phyloP scores from a whole-genome alignment of 2,797 vertebrate genomes.

The Crypturellus tataupa region DNA sequence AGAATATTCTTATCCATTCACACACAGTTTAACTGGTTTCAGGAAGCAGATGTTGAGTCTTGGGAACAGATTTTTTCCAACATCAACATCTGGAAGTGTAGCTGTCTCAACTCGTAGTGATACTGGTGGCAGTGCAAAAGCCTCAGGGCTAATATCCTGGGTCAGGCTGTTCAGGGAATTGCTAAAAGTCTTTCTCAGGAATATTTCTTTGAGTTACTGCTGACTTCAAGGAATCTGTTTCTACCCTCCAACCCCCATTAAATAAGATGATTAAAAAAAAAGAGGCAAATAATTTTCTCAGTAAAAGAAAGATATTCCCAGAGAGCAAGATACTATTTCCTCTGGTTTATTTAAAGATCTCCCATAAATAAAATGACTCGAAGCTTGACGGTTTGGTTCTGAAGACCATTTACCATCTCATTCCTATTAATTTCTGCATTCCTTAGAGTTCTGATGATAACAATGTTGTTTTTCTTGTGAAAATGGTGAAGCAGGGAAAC shows the following conservation, averaged over 20 bases:
- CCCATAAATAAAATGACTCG: constrained; percentile 53
- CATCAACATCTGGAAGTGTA: constrained; percentile 61
- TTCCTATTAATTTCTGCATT: constrained; percentile 33
- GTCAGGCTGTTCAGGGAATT: constrained; percentile 66
- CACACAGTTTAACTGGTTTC: constrained; percentile 23
- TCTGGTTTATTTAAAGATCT: constrained; percentile 58
- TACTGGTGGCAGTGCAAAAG: constrained; percentile 42
- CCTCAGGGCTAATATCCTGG: constrained; percentile 56
- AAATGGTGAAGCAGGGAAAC: not conserved
- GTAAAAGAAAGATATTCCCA: constrained; percentile 60
- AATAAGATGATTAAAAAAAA: constrained; percentile 15
- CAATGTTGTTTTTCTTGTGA: not conserved
- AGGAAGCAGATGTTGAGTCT: constrained; percentile 47
- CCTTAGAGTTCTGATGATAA: not conserved
- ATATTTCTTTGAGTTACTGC: constrained; percentile 61
- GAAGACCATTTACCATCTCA: constrained; percentile 1
- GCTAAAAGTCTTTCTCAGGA: constrained; percentile 65
- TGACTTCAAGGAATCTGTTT: constrained; percentile 63
- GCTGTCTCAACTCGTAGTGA: constrained; percentile 27
- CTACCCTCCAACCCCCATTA: constrained; percentile 54
- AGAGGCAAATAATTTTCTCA: constrained; percentile 41
- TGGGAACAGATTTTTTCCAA: constrained; percentile 52
- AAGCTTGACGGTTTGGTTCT: constrained; percentile 36
- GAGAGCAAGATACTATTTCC: constrained; percentile 45
- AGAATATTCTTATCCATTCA: constrained; percentile 13